Evolutionary conservation across 2,888 invertebrate species (phyloP).

Genomic region (Acrobasis consociella): DNA sequence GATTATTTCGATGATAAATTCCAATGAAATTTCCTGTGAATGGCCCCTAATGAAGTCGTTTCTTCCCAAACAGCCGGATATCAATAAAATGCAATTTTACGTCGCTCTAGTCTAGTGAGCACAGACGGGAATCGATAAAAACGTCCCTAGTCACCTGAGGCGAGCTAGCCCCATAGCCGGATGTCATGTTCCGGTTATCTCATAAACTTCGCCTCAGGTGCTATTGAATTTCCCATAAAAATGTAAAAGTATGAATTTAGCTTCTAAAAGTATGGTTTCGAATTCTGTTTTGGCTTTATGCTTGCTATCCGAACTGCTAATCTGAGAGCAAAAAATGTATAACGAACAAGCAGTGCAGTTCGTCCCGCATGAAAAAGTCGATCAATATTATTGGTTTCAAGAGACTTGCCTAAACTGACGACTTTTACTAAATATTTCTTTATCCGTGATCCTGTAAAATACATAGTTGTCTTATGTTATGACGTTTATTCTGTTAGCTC

Average conservation of each 20-base stretch:
- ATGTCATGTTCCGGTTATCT: conserved; percentile 29
- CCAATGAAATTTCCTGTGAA: background rate
- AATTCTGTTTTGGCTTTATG: too few species aligned
- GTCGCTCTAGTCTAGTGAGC: conserved; percentile 21
- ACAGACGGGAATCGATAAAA: conserved; percentile 21
- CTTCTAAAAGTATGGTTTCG: too few species aligned
- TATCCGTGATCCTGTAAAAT: too few species aligned
- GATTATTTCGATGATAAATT: background rate
- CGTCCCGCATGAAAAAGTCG: too few species aligned
- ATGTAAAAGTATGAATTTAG: background rate
- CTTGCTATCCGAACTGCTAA: too few species aligned
- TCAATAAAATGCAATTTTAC: conserved; percentile 18
- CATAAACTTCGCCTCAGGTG: conserved; percentile 11
- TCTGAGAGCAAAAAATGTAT: too few species aligned
- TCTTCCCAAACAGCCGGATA: conserved; percentile 3
- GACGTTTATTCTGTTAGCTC: too few species aligned
- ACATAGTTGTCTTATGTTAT: too few species aligned
- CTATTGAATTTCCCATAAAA: conserved; percentile 12
- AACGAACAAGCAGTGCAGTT: too few species aligned
- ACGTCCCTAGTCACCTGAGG: conserved; percentile 20
- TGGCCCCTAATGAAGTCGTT: conserved; percentile 4
- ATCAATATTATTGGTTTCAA: too few species aligned
- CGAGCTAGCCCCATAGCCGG: conserved; percentile 23
- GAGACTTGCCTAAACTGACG: too few species aligned
- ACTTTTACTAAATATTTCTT: too few species aligned